phyloP scores from a whole-genome alignment of 2,888 invertebrate species.

The Homarus gammarus region DNA sequence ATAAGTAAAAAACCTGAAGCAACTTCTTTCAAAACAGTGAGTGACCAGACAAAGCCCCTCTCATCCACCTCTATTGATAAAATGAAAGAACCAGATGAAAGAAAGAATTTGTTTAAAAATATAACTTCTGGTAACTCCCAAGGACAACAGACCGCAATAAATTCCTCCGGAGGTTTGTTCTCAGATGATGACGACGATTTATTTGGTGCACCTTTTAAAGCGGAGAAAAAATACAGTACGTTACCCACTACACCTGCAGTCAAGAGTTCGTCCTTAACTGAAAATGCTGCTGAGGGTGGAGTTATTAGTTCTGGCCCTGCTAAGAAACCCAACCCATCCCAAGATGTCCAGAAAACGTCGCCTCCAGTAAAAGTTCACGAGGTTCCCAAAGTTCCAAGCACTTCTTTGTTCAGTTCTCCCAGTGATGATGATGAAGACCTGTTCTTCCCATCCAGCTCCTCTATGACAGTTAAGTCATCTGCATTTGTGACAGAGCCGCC shows the following conservation, averaged over 20 bases:
- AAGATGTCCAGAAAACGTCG: neutral
- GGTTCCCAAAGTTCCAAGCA: neutral
- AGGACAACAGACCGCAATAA: neutral
- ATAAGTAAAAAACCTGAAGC: conserved; percentile 5
- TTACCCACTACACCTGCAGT: neutral
- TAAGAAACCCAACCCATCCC: neutral
- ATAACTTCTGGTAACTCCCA: neutral
- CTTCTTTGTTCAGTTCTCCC: conserved; percentile 62
- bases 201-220: conserved; percentile 47
- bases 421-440: conserved; percentile 72
- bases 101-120: neutral
- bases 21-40: neutral
- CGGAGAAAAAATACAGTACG: conserved; percentile 15
- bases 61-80: neutral
- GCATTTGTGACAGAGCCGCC: conserved; percentile 41
- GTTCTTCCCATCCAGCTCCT: conserved; percentile 23
- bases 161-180: conserved; percentile 31
- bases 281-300: neutral
- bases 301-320: neutral
- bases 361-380: conserved; percentile 47
- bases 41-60: neutral
- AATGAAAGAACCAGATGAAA: neutral
- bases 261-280: neutral
- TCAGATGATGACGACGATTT: conserved; percentile 73
- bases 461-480: neutral